Percentiles rank a stretch among this genome's conserved stretches.
Evolutionary conservation across 2,797 vertebrate species (phyloP).

Genomic region (Stomatorhinus walkeri): DNA sequence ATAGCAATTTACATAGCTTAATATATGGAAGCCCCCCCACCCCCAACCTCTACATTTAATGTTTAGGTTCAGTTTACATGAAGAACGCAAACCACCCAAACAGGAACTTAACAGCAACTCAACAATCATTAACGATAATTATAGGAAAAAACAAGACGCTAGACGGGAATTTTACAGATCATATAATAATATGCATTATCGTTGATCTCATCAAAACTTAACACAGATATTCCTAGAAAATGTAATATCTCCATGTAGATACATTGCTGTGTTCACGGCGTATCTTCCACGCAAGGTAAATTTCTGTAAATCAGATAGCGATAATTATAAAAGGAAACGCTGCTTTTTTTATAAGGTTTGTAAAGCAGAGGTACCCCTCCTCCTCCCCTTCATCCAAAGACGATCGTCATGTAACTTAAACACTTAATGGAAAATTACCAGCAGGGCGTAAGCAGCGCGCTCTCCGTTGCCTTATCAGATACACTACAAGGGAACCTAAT

Average conservation of each 20-base stretch:
- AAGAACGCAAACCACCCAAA: background rate
- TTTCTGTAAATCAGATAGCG: background rate
- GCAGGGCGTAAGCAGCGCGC: background rate
- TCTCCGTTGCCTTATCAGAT: background rate
- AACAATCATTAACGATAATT: background rate
- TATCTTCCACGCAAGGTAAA: background rate
- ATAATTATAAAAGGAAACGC: background rate
- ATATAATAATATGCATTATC: background rate
- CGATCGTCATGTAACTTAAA: background rate
- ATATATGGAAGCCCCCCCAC: background rate
- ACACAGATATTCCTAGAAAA: background rate
- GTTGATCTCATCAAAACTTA: background rate
- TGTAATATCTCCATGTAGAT: background rate
- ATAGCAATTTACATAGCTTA: background rate
- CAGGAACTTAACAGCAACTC: background rate
- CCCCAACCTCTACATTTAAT: background rate
- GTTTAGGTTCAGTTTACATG: background rate
- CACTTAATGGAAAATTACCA: constrained; percentile 2
- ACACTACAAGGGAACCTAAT: background rate
- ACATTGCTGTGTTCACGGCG: background rate
- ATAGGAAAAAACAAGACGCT: background rate
- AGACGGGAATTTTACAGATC: background rate
- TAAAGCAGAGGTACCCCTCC: background rate
- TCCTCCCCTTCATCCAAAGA: background rate
- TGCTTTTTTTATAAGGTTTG: background rate